These are phyloP conservation scores for Scaptomyza pallida DNA, from an alignment of 1,140 invertebrate species.

Conservation along the genomic window DNA sequence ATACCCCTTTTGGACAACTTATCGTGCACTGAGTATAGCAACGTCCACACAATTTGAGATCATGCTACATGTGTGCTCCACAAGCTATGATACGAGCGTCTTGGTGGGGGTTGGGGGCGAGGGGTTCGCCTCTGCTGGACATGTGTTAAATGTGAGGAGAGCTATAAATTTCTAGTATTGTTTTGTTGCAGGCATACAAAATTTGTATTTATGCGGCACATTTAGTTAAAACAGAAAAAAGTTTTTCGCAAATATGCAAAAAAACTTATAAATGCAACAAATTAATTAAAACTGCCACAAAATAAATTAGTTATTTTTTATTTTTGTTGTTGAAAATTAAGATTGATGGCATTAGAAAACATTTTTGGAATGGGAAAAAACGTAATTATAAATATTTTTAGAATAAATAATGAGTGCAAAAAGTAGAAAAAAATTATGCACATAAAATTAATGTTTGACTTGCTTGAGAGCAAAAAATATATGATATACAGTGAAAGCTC, in stretches of 20 bases:
- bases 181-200: constrained; percentile 4
- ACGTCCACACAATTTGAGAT: constrained; percentile 13
- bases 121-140: no score
- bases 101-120: background rate
- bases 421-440: no score
- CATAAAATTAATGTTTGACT: no score
- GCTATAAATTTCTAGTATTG: constrained; percentile 6
- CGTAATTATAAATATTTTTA: no score
- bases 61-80: constrained; percentile 43
- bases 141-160: constrained; percentile 5
- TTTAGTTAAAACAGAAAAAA: constrained; percentile 29
- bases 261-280: constrained; percentile 62
- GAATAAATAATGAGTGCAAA: no score
- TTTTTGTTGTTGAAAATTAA: constrained; percentile 65
- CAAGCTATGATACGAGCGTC: background rate
- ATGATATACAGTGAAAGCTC: no score
- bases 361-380: no score
- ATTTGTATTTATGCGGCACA: constrained; percentile 37
- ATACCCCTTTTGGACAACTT: background rate
- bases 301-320: constrained; percentile 56
- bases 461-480: no score
- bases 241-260: constrained; percentile 5
- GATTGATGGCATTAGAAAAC: constrained; percentile 52
- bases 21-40: background rate
- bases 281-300: constrained; percentile 73